Conservation (phyloP, 1,140 invertebrate species). For the Lysiphlebus fabarum region DNA sequence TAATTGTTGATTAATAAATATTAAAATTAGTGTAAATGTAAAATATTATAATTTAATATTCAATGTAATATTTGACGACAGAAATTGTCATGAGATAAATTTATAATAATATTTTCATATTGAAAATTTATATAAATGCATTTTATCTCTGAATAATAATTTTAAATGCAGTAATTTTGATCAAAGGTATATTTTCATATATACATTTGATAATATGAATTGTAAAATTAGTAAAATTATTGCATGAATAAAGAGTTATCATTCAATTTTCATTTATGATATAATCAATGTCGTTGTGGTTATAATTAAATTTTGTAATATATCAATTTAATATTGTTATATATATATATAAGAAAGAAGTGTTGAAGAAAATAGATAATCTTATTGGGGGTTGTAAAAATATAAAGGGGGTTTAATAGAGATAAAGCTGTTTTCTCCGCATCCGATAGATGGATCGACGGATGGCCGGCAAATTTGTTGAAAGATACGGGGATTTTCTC, state of each 20-base stretch:
- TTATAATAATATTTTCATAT: no score
- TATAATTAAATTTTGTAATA: conserved; percentile 52
- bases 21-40: no score
- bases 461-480: conserved; percentile 22
- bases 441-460: conserved; percentile 30
- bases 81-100: no score
- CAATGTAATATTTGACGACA: no score
- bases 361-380: background rate
- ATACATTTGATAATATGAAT: no score
- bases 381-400: background rate
- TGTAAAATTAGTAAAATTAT: background rate
- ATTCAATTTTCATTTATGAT: conserved; percentile 34
- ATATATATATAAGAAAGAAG: conserved; percentile 23
- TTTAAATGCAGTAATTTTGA: no score
- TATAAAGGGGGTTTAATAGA: background rate
- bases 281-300: conserved; percentile 24
- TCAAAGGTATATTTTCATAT: no score
- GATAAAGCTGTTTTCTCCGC: conserved; percentile 2
- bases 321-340: conserved; percentile 46
- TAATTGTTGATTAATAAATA: no score
- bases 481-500: conserved; percentile 44
- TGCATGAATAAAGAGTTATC: conserved; percentile 7
- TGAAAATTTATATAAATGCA: no score
- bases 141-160: no score
- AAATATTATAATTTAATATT: no score